Percentiles rank a stretch among this genome's conserved stretches.
Conservation (phyloP, 2,113 vertebrate species). For the Siphamia tubifer region DNA sequence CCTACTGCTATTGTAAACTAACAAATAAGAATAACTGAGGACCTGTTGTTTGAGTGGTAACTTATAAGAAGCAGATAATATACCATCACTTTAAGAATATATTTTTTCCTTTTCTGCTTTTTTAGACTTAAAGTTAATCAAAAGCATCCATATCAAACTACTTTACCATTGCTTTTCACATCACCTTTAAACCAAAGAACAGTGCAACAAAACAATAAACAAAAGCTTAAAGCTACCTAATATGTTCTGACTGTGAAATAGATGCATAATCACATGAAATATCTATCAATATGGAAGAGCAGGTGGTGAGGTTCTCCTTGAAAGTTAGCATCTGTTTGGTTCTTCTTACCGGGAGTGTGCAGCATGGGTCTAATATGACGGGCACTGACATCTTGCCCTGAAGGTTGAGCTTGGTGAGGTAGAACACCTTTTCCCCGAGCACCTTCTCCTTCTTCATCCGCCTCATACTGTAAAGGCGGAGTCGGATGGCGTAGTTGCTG, state of each 20-base stretch:
- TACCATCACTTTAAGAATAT: too few species aligned
- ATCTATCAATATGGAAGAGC: neutral
- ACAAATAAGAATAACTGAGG: too few species aligned
- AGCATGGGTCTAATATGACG: conserved; percentile 92
- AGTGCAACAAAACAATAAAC: neutral
- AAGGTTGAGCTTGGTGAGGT: conserved; percentile 97
- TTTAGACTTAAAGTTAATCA: too few species aligned
- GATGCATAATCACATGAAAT: conserved; percentile 7
- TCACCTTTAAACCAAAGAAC: neutral
- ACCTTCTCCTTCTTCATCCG: conserved; percentile 96
- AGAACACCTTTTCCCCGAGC: conserved; percentile 97
- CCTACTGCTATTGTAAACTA: too few species aligned
- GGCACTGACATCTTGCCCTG: conserved; percentile 96
- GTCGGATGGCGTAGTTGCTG: conserved; percentile 94
- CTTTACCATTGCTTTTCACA: too few species aligned
- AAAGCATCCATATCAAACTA: too few species aligned
- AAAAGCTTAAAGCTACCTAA: neutral
- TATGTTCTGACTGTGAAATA: neutral
- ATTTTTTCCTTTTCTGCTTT: too few species aligned
- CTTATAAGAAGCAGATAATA: too few species aligned
- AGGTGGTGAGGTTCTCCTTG: neutral
- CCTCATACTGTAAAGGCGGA: conserved; percentile 92
- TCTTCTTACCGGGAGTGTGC: conserved; percentile 88
- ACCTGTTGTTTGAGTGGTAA: too few species aligned
- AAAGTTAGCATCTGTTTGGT: conserved; percentile 5